phyloP scores from a whole-genome alignment of 2,888 invertebrate species.

The Helicoverpa assulta region DNA sequence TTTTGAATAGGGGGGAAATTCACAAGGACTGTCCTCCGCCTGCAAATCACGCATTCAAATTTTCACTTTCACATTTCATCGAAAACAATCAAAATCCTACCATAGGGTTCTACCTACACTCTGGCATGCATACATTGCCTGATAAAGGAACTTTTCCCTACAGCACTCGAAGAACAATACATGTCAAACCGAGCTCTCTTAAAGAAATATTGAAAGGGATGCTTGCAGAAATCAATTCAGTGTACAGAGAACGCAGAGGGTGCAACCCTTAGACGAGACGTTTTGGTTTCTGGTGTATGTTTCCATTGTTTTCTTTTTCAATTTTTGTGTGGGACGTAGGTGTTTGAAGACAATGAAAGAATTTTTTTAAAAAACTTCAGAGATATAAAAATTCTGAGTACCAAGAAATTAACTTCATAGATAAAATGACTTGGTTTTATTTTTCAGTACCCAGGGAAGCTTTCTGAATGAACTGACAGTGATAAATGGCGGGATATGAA shows the following conservation, averaged over 20 bases:
- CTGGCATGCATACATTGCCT: conserved; percentile 14
- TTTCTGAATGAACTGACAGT: too few relatives aligned
- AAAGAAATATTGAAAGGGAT: conserved; percentile 64
- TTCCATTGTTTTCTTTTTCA: conserved; percentile 68
- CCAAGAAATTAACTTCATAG: too few relatives aligned
- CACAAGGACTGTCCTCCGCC: too few relatives aligned
- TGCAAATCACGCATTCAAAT: not conserved
- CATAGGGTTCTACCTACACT: not conserved
- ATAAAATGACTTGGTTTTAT: too few relatives aligned
- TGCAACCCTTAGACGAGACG: conserved; percentile 70
- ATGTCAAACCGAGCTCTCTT: conserved; percentile 58
- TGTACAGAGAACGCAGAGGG: conserved; percentile 73
- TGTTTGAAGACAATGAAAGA: not conserved
- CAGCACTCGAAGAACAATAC: conserved; percentile 65
- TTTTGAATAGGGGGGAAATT: too few relatives aligned
- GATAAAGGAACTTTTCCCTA: conserved; percentile 45
- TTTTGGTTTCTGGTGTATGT: conserved; percentile 57
- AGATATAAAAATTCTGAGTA: too few relatives aligned
- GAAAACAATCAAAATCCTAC: conserved; percentile 19
- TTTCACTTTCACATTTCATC: conserved; percentile 12
- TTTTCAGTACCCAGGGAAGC: too few relatives aligned
- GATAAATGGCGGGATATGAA: too few relatives aligned
- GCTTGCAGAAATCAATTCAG: conserved; percentile 81
- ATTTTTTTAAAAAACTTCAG: too few relatives aligned
- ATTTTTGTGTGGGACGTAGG: too few relatives aligned